phyloP scores from a whole-genome alignment of 2,888 invertebrate species.

The Hoplodrina blanda region DNA sequence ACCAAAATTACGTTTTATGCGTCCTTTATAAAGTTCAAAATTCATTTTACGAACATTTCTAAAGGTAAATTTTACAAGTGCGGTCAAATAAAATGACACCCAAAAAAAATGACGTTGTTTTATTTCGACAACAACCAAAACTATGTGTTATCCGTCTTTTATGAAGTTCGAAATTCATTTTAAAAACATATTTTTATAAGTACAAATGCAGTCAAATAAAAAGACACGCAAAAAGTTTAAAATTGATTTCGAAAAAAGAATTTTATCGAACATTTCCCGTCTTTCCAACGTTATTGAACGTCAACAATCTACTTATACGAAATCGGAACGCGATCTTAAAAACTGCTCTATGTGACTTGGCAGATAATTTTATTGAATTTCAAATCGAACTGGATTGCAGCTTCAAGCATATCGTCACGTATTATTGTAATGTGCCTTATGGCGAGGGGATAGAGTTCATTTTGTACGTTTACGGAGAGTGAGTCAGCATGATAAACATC shows the following conservation, averaged over 20 bases:
- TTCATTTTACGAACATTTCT: background rate
- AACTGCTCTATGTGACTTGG: constrained; percentile 63
- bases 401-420: constrained; percentile 66
- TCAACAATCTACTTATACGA: constrained; percentile 50
- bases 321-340: constrained; percentile 50
- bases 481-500: constrained; percentile 84
- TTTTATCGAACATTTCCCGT: constrained; percentile 26
- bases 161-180: background rate
- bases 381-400: constrained; percentile 63
- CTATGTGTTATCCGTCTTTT: background rate
- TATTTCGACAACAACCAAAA: constrained; percentile 6
- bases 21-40: background rate
- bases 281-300: constrained; percentile 26
- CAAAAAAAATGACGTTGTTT: background rate
- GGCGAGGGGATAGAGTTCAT: constrained; percentile 50
- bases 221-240: background rate
- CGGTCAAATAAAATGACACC: constrained; percentile 22
- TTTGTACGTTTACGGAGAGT: constrained; percentile 67
- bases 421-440: constrained; percentile 54
- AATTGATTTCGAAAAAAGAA: background rate
- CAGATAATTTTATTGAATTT: constrained; percentile 68
- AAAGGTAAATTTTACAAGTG: constrained; percentile 9
- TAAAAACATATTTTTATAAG: background rate
- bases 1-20: background rate
- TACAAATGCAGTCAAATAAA: constrained; percentile 33